Conservation (phyloP, 2,113 vertebrate genomes). For the Aplodontia rufa region DNA sequence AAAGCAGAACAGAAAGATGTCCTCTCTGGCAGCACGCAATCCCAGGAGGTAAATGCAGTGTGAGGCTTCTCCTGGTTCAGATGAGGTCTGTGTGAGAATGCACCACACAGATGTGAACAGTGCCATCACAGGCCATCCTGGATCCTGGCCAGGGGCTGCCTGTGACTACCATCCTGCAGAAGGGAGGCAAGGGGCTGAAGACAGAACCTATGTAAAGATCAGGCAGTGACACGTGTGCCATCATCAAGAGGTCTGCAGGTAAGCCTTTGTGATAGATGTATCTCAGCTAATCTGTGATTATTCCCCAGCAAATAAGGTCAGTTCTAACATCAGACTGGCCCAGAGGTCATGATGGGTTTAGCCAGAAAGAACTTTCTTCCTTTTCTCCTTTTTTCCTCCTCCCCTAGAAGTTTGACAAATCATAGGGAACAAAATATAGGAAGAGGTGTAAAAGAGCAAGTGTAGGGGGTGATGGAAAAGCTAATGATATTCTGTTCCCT, state of each 20-base stretch:
- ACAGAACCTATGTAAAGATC: not conserved
- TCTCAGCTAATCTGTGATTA: not conserved
- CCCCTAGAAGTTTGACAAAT: not conserved
- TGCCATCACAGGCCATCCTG: too few species aligned
- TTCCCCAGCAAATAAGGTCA: not conserved
- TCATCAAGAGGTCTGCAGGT: not conserved
- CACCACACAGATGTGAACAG: not conserved
- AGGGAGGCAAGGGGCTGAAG: not conserved
- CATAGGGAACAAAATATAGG: not conserved
- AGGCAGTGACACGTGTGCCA: not conserved
- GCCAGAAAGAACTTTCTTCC: not conserved
- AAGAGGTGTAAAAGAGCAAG: not conserved
- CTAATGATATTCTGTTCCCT: rapidly evolving
- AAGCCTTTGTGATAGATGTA: not conserved
- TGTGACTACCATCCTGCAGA: not conserved
- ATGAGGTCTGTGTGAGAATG: rapidly evolving
- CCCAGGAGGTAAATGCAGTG: not conserved
- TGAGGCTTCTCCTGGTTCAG: not conserved
- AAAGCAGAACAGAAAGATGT: not conserved
- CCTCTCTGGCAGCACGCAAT: not conserved
- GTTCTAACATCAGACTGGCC: not conserved
- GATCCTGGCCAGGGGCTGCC: not conserved
- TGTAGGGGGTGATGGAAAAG: not conserved
- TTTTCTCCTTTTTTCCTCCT: not conserved
- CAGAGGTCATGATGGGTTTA: not conserved